Evolutionary conservation across 2,797 vertebrate species (phyloP).

Genomic region (Odontamblyopus rebecca): DNA sequence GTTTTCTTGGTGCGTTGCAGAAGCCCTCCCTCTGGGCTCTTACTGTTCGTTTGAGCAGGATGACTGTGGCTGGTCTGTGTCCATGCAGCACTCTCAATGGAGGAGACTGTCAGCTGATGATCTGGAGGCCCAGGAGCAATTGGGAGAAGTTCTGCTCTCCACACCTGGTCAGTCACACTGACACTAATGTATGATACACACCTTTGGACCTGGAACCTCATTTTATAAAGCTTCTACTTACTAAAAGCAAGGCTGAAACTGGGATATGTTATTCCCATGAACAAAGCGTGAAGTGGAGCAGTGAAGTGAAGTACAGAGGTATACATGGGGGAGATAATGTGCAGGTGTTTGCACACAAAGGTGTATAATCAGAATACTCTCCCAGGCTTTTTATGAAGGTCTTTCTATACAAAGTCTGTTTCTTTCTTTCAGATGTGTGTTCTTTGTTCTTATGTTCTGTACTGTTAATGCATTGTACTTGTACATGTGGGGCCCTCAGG

Average conservation of each 20-base stretch:
- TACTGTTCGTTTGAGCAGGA: conserved; percentile 87
- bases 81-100: conserved; percentile 74
- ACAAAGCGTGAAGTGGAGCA: background rate
- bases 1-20: conserved; percentile 52
- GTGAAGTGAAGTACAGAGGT: too few species aligned
- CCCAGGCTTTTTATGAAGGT: background rate
- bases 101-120: conserved; percentile 70
- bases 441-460: background rate
- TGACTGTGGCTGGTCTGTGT: conserved; percentile 82
- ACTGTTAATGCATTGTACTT: conserved; percentile 1
- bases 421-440: background rate
- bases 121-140: conserved; percentile 56
- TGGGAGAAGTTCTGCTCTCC: conserved; percentile 73
- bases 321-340: background rate
- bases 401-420: background rate
- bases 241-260: background rate
- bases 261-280: background rate
- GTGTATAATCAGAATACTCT: too few species aligned
- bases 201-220: background rate
- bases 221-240: background rate
- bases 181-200: conserved; percentile 20
- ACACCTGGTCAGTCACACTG: conserved; percentile 75
- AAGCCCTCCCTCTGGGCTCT: conserved; percentile 79
- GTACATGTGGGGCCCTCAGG: conserved; percentile 67
- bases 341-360: too few species aligned